phyloP scores from a whole-genome alignment of 2,113 vertebrate genomes.

The Otus sunia region DNA sequence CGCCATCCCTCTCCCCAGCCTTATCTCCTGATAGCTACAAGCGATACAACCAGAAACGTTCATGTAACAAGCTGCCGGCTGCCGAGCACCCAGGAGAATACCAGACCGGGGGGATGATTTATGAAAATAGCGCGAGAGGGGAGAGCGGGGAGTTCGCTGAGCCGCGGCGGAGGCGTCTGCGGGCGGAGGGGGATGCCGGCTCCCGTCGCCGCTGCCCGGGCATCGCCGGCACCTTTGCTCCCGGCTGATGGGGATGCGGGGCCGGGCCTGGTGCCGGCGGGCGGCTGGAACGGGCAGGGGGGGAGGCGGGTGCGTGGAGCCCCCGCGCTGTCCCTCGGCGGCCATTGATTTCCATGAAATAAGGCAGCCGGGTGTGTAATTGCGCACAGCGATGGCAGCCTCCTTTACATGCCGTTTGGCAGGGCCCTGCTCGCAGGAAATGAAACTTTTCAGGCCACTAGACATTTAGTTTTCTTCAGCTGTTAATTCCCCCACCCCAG shows the following conservation, averaged over 20 bases:
- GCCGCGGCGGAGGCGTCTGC: neutral
- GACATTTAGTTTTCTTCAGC: neutral
- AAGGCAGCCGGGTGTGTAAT: constrained; percentile 61
- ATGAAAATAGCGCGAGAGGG: neutral
- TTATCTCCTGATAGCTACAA: neutral
- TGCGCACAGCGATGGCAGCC: constrained; percentile 37
- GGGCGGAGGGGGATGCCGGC: neutral
- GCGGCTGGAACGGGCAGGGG: neutral
- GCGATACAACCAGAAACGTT: neutral
- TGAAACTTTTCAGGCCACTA: constrained; percentile 38
- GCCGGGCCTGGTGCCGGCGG: neutral
- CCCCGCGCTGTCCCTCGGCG: constrained; percentile 17
- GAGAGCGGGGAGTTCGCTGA: neutral
- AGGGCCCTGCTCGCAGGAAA: constrained; percentile 24
- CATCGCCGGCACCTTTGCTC: neutral
- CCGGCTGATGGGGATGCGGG: neutral
- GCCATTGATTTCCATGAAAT: constrained; percentile 51
- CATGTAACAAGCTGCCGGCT: neutral
- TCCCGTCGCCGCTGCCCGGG: neutral
- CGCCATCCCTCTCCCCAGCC: neutral
- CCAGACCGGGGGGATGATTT: neutral
- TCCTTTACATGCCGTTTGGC: neutral
- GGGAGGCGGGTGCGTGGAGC: neutral
- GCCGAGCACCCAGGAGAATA: neutral
- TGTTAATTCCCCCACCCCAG: neutral